phyloP scores from a whole-genome alignment of 2,888 invertebrate species.

The Catocala fraxini region DNA sequence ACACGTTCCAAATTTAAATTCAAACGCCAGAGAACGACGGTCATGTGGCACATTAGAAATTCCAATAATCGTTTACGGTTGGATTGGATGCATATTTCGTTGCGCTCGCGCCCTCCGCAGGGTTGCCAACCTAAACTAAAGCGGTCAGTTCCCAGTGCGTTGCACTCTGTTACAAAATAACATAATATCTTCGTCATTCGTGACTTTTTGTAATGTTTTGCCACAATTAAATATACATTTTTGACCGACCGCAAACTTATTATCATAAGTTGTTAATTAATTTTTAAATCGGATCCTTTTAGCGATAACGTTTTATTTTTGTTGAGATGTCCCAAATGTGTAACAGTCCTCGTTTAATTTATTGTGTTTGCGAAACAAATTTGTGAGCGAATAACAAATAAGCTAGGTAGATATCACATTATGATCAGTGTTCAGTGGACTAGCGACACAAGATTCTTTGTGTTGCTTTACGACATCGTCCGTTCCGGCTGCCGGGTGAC shows the following conservation, averaged over 20 bases:
- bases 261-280: constrained; percentile 82
- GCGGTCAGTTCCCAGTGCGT: constrained; percentile 77
- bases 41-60: constrained; percentile 72
- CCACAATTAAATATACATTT: constrained; percentile 76
- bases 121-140: constrained; percentile 73
- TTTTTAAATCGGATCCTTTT: constrained; percentile 74
- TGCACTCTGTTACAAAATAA: constrained; percentile 83
- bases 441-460: constrained; percentile 67
- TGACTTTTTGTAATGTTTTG: constrained; percentile 73
- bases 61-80: constrained; percentile 75
- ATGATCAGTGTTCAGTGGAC: constrained; percentile 47
- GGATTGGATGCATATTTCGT: constrained; percentile 61
- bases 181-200: constrained; percentile 74
- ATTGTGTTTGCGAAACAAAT: constrained; percentile 64
- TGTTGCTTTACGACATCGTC: constrained; percentile 65
- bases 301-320: constrained; percentile 64
- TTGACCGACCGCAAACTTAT: constrained; percentile 70
- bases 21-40: constrained; percentile 50
- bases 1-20: constrained; percentile 63
- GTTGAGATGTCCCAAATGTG: constrained; percentile 62
- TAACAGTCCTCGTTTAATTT: constrained; percentile 62
- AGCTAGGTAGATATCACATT: constrained; percentile 49
- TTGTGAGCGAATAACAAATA: constrained; percentile 54
- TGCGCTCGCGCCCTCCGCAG: constrained; percentile 57
- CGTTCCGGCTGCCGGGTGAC: constrained; percentile 74